These are phyloP conservation scores for Luperina testacea DNA, from an alignment of 2,888 invertebrate genomes.

Conservation along the genomic window DNA sequence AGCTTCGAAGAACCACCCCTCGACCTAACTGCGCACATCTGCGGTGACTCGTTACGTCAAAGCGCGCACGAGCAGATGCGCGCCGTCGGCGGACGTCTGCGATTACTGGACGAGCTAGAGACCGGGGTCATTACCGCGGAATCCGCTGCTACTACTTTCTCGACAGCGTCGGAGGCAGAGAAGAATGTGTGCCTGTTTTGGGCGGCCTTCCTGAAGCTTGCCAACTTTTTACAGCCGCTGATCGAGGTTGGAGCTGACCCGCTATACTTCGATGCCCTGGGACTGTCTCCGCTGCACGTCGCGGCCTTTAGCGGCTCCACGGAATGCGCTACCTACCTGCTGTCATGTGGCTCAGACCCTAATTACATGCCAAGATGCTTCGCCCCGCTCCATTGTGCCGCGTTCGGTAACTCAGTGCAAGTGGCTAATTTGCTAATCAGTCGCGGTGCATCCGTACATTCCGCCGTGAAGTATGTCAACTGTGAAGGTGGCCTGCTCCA, in stretches of 20 bases:
- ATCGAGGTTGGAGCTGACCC: conserved; percentile 93
- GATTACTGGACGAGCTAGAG: conserved; percentile 94
- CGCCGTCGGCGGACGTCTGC: conserved; percentile 91
- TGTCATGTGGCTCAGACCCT: conserved; percentile 92
- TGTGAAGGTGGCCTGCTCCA: conserved; percentile 95
- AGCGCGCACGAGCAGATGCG: conserved; percentile 94
- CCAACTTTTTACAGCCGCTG: conserved; percentile 91
- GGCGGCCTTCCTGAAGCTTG: conserved; percentile 93
- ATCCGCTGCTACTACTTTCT: conserved; percentile 87
- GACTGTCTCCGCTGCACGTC: conserved; percentile 93
- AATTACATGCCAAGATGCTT: conserved; percentile 93
- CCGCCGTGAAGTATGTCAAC: conserved; percentile 91
- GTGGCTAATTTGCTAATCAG: conserved; percentile 94
- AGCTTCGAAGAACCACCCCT: conserved; percentile 94
- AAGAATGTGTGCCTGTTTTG: conserved; percentile 93
- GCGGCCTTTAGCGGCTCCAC: conserved; percentile 94
- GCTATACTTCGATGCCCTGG: conserved; percentile 93
- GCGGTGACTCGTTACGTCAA: conserved; percentile 93
- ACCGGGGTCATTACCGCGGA: conserved; percentile 91
- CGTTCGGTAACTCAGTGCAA: conserved; percentile 95
- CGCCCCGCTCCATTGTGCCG: conserved; percentile 96
- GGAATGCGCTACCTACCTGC: conserved; percentile 92
- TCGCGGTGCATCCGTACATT: conserved; percentile 92
- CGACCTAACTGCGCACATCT: conserved; percentile 93
- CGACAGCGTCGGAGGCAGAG: conserved; percentile 91